Evolutionary conservation across 2,113 vertebrate genomes (phyloP), one percentile per base, ranked within the genome.

Genomic region (Melanostigma gelatinosum): DNA sequence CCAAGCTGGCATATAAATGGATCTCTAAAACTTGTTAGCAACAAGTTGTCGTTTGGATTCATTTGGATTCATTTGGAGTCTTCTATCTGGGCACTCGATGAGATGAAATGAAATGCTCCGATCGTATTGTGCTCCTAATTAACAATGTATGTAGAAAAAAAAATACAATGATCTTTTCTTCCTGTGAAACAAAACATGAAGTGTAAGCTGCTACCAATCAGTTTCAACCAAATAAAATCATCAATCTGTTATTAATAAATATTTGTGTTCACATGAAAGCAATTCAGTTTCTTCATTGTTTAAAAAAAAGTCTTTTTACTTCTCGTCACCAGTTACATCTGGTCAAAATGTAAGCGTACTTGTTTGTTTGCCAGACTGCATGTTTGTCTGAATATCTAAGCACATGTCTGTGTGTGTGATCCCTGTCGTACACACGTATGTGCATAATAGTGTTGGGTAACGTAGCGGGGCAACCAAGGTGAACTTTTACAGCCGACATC

Each of bases 401-500:
- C n/a, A 13, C 55, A 15, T 9, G 34, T 52, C n/a, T 64, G 22
- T 38, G 36, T n/a, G 5, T 44, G 36, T 32, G 32, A 48, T 48
- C 64, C 8, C 40, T 29, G 13, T 13, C n/a, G 24, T 40, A 42
- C 48, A 54, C 29, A 68, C 7, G 2, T 62, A 8, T 60, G 57
- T 58, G 57, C 4, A 55, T 13, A 61, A 55, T 3, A 22, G 29
- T 32, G 22, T 62, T 72, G 54, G 18, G 63, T n/a, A 80, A 85
- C 46, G 16, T 52, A 16, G 13, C n/a, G 34, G 63, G 64, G 79
- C 40, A 80, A 85, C 38, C 48, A 52, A 22, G 67, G 72, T 29
- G 24, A 87, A 83, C 42, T 85, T 92, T 93, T 88, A 93, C 57
- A 42, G 79, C 82, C 38, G 20, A 89, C 89, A 88, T 92, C 91